Conservation (phyloP, 2,113 vertebrate species). For the Rhinolophus sinicus region DNA sequence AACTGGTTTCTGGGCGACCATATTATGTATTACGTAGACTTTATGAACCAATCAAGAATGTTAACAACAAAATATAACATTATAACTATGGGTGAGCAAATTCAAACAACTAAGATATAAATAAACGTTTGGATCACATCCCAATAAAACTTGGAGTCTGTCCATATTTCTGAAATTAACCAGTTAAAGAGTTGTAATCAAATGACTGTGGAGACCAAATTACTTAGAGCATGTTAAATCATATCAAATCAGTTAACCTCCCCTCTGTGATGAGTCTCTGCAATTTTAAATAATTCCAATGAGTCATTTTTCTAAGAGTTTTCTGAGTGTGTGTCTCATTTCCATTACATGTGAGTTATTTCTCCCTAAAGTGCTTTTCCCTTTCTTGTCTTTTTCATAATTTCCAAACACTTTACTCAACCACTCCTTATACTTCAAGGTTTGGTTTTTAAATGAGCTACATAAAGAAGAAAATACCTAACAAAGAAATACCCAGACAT, state of each 20-base stretch:
- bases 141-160: constrained; percentile 21
- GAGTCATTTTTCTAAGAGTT: constrained; percentile 58
- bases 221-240: constrained; percentile 55
- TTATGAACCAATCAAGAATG: not conserved
- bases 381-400: not conserved
- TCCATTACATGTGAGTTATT: not conserved
- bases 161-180: constrained; percentile 55
- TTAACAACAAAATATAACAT: not conserved
- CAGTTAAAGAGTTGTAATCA: constrained; percentile 26
- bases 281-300: constrained; percentile 47
- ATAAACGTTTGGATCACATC: constrained; percentile 26
- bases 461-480: not conserved
- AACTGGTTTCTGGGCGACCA: not conserved
- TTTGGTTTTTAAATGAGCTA: not conserved
- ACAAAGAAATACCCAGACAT: not conserved
- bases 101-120: not conserved
- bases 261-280: constrained; percentile 28
- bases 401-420: not conserved
- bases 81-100: not conserved
- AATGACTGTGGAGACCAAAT: not conserved
- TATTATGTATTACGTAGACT: not conserved
- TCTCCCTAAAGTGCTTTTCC: not conserved
- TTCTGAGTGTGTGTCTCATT: constrained; percentile 6
- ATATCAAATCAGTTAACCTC: constrained; percentile 7
- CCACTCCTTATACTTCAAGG: not conserved